Evolutionary conservation across 2,888 invertebrate genomes (phyloP).

Genomic region (Zaprionus obscuricornis): DNA sequence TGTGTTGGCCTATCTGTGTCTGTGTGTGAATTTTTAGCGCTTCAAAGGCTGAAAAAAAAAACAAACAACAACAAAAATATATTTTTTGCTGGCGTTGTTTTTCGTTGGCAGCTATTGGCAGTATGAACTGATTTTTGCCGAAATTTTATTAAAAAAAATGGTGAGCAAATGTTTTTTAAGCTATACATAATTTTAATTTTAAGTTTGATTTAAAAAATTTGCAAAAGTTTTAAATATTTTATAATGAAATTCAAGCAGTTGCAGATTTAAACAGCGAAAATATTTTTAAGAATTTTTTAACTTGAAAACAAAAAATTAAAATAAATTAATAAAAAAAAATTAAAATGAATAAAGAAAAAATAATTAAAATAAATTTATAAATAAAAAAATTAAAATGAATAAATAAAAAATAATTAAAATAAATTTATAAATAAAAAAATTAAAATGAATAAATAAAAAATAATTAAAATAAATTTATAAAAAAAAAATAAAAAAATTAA

Average conservation of each 20-base stretch:
- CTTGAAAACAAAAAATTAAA: too few relatives aligned
- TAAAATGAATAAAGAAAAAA: accelerated
- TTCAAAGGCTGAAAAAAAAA: constrained; percentile 44
- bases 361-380: not conserved
- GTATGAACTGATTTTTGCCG: constrained; percentile 76
- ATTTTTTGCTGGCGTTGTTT: constrained; percentile 58
- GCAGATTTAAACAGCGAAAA: too few relatives aligned
- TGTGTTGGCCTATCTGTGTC: constrained; percentile 32
- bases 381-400: too few relatives aligned
- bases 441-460: not conserved
- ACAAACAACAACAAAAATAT: too few relatives aligned
- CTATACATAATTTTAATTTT: constrained; percentile 29
- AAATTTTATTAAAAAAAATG: constrained; percentile 70
- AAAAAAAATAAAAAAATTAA: not conserved
- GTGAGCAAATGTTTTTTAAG: constrained; percentile 55
- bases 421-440: not conserved
- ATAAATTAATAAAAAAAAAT: not conserved
- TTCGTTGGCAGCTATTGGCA: constrained; percentile 77
- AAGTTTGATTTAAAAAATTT: constrained; percentile 31
- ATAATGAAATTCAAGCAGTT: not conserved
- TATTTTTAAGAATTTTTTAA: too few relatives aligned
- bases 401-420: not conserved
- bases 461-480: not conserved
- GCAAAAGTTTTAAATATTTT: not conserved
- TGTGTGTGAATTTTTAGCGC: constrained; percentile 47